phyloP scores from a whole-genome alignment of 2,888 invertebrate genomes.

The Ceraclea dissimilis region DNA sequence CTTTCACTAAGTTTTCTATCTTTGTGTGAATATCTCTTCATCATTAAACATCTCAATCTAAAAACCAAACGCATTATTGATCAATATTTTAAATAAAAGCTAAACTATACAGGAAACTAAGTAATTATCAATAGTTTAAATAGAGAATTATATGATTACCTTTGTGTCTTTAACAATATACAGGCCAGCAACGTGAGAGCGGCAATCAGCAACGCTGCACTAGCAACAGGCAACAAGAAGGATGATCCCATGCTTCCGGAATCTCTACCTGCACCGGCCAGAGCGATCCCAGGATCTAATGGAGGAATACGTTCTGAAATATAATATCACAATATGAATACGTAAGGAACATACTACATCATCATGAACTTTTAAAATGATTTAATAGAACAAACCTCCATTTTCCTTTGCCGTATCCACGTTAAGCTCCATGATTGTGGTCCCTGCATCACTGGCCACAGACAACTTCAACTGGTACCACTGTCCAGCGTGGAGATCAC shows the following conservation, averaged over 20 bases:
- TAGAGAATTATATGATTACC: too few relatives aligned
- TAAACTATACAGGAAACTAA: too few relatives aligned
- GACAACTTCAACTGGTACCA: slow-evolving; percentile 56
- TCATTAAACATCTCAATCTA: slow-evolving; percentile 44
- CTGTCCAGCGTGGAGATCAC: slow-evolving; percentile 49
- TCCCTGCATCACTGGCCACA: slow-evolving; percentile 53
- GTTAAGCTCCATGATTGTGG: slow-evolving; percentile 48
- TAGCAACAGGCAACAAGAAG: slow-evolving; percentile 30
- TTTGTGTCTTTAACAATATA: slow-evolving; percentile 21
- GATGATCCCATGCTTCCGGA: slow-evolving; percentile 15
- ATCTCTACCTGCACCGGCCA: slow-evolving; percentile 32
- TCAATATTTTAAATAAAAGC: too few relatives aligned
- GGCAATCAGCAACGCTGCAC: slow-evolving; percentile 38
- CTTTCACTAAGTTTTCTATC: slow-evolving; percentile 46
- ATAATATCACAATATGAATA: not conserved
- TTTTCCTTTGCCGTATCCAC: slow-evolving; percentile 54
- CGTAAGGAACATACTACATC: too few relatives aligned
- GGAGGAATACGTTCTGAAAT: slow-evolving; percentile 42
- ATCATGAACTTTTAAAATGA: not conserved
- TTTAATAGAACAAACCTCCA: slow-evolving; percentile 36
- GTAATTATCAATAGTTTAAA: too few relatives aligned
- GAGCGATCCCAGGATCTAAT: slow-evolving; percentile 35
- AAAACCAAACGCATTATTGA: slow-evolving; percentile 23
- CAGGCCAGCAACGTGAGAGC: slow-evolving; percentile 32
- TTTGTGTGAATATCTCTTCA: slow-evolving; percentile 42